Percentiles rank a stretch among this genome's conserved stretches.
Conservation (phyloP, 35 echinoderm and acorn worm species). For the Apostichopus parvimensis region DNA sequence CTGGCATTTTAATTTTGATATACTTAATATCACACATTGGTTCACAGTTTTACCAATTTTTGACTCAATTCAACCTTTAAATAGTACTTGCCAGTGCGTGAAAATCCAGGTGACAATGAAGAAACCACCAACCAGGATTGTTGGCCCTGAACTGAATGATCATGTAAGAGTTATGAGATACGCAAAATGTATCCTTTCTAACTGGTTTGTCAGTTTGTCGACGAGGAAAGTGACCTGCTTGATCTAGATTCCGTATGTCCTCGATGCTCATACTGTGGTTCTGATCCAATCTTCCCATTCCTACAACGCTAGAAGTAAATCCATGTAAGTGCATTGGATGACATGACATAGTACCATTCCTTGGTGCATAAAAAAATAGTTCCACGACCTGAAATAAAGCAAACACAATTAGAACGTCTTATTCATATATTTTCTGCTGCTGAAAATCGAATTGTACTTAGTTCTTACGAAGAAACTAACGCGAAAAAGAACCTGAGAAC, state of each 20-base stretch:
- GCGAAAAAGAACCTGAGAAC: no score
- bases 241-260: neutral
- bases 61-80: no score
- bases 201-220: neutral
- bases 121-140: slow-evolving; percentile 86
- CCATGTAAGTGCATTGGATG: slow-evolving; percentile 23
- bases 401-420: neutral
- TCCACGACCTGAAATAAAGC: neutral
- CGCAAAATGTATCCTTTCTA: slow-evolving; percentile 66
- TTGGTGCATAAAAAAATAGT: neutral
- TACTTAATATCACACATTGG: no score
- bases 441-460: neutral
- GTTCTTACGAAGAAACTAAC: neutral
- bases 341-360: neutral
- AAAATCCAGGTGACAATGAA: slow-evolving; percentile 80
- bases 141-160: slow-evolving; percentile 73
- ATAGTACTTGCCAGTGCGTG: slow-evolving; percentile 24
- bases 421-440: neutral
- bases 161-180: slow-evolving; percentile 61
- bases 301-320: neutral
- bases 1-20: no score
- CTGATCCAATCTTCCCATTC: neutral
- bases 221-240: neutral
- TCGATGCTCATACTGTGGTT: neutral
- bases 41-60: no score